A percentile compares a stretch with the other conserved stretches of the same genome.
phyloP scores from a whole-genome alignment of 2,113 vertebrate species.

The Apodemus sylvaticus region DNA sequence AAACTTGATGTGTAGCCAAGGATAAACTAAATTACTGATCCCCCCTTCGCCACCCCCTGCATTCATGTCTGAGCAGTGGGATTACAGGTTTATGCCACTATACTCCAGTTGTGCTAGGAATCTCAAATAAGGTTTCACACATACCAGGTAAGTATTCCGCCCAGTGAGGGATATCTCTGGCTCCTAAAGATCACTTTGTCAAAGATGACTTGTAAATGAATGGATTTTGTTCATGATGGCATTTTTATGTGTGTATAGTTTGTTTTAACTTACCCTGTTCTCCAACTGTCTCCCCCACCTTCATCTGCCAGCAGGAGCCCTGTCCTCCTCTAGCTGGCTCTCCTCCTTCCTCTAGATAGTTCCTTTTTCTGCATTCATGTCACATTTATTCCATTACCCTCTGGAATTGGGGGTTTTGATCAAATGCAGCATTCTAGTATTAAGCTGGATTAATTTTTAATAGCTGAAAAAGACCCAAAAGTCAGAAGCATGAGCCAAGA shows the following conservation, averaged over 20 bases:
- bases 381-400: neutral
- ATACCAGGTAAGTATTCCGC: neutral
- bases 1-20: neutral
- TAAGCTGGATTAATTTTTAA: conserved; percentile 50
- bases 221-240: neutral
- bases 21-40: neutral
- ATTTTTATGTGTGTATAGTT: neutral
- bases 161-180: neutral
- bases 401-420: neutral
- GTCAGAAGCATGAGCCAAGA: conserved; percentile 37
- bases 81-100: neutral
- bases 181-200: neutral
- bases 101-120: neutral
- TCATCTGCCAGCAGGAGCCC: too few species aligned
- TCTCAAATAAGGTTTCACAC: neutral
- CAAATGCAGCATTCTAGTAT: neutral
- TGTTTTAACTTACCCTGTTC: neutral
- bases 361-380: neutral
- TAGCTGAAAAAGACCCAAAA: conserved; percentile 40
- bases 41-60: too few species aligned
- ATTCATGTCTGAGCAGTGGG: neutral
- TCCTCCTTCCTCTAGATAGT: neutral
- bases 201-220: neutral
- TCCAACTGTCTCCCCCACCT: neutral
- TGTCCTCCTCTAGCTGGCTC: neutral